Evolutionary conservation across 92 coral and sea anemone species (phyloP), one percentile per base, ranked within the genome.

Genomic region (Muricea muricata): DNA sequence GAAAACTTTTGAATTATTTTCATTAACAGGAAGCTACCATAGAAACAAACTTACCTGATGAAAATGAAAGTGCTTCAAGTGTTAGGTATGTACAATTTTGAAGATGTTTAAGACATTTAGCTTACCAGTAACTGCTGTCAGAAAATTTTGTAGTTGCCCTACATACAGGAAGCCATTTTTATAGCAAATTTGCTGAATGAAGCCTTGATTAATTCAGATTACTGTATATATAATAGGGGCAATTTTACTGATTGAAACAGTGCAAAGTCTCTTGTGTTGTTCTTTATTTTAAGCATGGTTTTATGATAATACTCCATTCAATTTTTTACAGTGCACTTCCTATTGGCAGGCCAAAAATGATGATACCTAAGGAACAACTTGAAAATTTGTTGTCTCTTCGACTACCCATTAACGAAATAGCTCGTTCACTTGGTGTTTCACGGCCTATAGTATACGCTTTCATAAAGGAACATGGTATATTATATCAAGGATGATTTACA

Each of bases 341-440:
- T 73, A 45, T 54, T 73, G 85, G 89, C 67, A 86, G 89, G 74
- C 89, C 80, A 66, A 86, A 55, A 69, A 86, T 20, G 35, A 54
- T 1, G 3, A 79, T 86, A 39, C 40, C 37, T 45, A 78, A 45
- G 39, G 89, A 79, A 71, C 85, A 78, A 58, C 75, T 86, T 75
- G 89, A 86, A 54, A 67, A 58, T 29, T 40, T 66, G 54, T 66
- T 69, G 56, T 54, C 72, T 39, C 72, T 86, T 15, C 67, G 70
- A 56, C 34, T 79, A 3, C 80, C 86, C 41, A 80, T 81, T 61
- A 57, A 82, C 20, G 58, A 71, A 61, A 71, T 84, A 69, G 86
- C 90, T 41, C 75, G 82, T 48, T 54, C 83, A 35, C 82, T 79
- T 63, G 87, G 86, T 80, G 74, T 87, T 42, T 87, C 86, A 46